Evolutionary conservation across 1,140 invertebrate genomes (phyloP).

Genomic region (Paracyclopina nana): DNA sequence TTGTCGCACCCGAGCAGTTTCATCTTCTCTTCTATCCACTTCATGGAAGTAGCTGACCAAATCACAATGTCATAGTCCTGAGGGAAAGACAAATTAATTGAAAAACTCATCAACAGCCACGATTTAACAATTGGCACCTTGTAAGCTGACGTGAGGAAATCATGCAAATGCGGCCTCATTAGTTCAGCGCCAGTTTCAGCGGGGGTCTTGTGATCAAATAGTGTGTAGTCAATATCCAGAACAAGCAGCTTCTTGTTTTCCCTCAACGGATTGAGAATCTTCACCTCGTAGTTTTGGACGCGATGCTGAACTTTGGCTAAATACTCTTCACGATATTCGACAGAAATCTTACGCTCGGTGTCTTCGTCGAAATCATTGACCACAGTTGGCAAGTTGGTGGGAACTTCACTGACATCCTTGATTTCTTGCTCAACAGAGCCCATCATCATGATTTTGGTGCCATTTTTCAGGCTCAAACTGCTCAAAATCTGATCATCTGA

Average conservation of each 20-base stretch:
- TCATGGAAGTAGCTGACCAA: conserved; percentile 86
- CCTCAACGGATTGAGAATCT: conserved; percentile 54
- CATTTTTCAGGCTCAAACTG: conserved; percentile 2
- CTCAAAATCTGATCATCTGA: conserved; percentile 19
- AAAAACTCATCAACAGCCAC: no score
- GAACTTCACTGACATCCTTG: conserved; percentile 48
- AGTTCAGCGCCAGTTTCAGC: conserved; percentile 70
- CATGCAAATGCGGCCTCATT: conserved; percentile 86
- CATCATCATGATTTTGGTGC: conserved; percentile 64
- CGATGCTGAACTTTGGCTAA: conserved; percentile 19
- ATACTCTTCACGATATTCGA: conserved; percentile 21
- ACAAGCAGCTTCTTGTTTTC: conserved; percentile 73
- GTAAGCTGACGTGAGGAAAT: conserved; percentile 80
- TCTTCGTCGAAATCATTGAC: conserved; percentile 52
- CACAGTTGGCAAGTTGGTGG: conserved; percentile 58
- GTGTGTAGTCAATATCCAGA: conserved; percentile 88
- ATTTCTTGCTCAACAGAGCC: conserved; percentile 82
- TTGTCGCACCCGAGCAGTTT: conserved; percentile 59
- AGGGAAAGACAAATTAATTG: no score
- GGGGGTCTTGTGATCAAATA: conserved; percentile 80
- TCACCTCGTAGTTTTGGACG: conserved; percentile 51
- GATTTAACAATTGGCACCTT: no score
- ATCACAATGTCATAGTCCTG: conserved; percentile 38
- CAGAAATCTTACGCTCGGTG: conserved; percentile 20
- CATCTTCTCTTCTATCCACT: conserved; percentile 97